Conservation (phyloP, 2,797 vertebrate species). For the Melanotaenia nigrans region DNA sequence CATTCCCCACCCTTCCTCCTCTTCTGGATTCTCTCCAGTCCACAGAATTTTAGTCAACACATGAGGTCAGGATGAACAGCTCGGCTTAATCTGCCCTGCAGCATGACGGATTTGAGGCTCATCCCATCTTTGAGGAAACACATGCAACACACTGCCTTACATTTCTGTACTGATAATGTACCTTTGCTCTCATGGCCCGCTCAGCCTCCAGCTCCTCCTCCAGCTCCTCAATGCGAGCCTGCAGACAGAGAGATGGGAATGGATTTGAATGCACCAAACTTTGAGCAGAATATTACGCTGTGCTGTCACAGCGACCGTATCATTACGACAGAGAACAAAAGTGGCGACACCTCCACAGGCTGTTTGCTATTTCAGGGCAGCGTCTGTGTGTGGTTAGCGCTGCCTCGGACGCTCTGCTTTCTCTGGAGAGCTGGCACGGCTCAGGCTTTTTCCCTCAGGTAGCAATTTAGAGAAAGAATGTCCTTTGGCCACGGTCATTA, state of each 20-base stretch:
- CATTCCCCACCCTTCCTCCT: neutral
- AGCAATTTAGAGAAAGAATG: slow-evolving; percentile 80
- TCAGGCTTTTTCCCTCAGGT: slow-evolving; percentile 73
- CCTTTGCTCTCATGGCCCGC: slow-evolving; percentile 83
- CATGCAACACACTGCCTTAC: neutral
- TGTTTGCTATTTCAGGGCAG: slow-evolving; percentile 69
- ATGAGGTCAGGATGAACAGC: slow-evolving; percentile 2
- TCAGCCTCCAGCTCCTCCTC: slow-evolving; percentile 88
- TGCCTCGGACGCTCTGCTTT: slow-evolving; percentile 36
- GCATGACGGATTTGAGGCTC: slow-evolving; percentile 21
- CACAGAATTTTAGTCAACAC: slow-evolving; percentile 6
- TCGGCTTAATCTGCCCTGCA: slow-evolving; percentile 4
- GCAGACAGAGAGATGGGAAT: slow-evolving; percentile 24
- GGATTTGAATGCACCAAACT: slow-evolving; percentile 2
- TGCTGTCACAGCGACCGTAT: slow-evolving; percentile 16
- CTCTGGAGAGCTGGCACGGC: slow-evolving; percentile 61
- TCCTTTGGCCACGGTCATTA: slow-evolving; percentile 72
- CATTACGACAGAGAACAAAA: slow-evolving; percentile 39
- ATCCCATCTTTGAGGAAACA: slow-evolving; percentile 5
- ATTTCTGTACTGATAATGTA: slow-evolving; percentile 43
- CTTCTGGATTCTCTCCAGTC: slow-evolving; percentile 1
- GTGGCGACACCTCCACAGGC: slow-evolving; percentile 41
- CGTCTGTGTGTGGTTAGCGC: slow-evolving; percentile 52
- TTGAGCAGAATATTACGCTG: neutral
- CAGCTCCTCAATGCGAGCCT: slow-evolving; percentile 87